Conservation (phyloP, 2,113 vertebrate species). For the Diphyllodes magnificus region DNA sequence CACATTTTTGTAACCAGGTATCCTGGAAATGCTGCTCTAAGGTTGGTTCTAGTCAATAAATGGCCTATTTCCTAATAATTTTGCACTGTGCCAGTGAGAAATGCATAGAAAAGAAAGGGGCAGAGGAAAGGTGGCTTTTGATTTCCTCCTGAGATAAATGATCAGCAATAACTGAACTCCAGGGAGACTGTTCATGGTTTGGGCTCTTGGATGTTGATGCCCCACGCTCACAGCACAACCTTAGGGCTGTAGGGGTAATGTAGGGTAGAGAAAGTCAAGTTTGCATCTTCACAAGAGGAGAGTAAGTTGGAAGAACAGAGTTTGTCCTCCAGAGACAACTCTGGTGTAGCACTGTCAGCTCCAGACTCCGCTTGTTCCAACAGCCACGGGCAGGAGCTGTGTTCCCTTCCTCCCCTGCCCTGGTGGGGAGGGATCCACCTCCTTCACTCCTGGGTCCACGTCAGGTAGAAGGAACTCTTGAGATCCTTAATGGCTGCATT, state of each 20-base stretch:
- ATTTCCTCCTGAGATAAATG: background rate
- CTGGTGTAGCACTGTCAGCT: background rate
- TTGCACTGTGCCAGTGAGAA: background rate
- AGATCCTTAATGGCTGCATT: background rate
- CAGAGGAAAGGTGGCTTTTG: background rate
- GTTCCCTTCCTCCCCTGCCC: background rate
- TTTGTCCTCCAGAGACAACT: background rate
- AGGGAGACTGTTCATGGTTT: background rate
- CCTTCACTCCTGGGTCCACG: background rate
- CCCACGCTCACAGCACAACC: background rate
- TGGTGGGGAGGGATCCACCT: background rate
- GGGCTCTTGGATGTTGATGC: background rate
- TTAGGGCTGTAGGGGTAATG: background rate
- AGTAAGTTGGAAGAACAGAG: background rate
- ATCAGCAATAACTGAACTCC: background rate
- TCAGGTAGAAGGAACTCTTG: background rate
- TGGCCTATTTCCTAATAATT: background rate
- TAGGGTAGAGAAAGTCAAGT: background rate
- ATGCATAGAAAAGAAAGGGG: background rate
- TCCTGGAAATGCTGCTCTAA: background rate
- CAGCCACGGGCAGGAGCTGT: background rate
- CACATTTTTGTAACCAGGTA: background rate
- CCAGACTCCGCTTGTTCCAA: rapidly evolving
- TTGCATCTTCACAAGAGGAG: background rate
- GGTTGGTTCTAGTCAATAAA: background rate